Base-by-base conservation (phyloP, 2,113 vertebrate genomes). In the Alethe diademata region DNA sequence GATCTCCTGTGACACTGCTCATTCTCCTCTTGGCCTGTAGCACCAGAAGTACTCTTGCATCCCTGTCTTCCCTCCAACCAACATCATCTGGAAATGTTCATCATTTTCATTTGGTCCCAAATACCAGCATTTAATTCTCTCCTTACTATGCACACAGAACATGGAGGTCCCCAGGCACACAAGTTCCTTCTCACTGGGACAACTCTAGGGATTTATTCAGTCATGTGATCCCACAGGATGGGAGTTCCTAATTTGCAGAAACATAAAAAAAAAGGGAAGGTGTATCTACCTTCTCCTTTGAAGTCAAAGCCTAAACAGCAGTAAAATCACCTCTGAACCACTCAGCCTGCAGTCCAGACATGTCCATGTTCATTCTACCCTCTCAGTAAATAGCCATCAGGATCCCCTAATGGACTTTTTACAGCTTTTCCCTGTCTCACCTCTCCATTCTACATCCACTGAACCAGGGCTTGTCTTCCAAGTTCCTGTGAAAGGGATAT, bases 401-500 rank as follows among this genome's bases (percentile, higher is more conserved):
- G 48, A 85, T 48, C 82, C 53, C 84, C 36, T 50, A 29, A 9
- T 1, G 54, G 56, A 31, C 23, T 36, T 90, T 23, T 42, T 20
- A 19, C 5, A 74, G 70, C 33, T 20, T 66, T 66, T 74, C 65
- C 48, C 58, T 57, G 62, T 83, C 58, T 86, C 90, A 53, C 29
- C 47, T 62, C 0, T 0, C 35, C 5, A 0, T 53, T 61, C 61
- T 36, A 25, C 31, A 36, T 48, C 43, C 70, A 40, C 56, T 56
- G 62, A 87, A n/a, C 29, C 33, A 38, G 38, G 36, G 42, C 45
- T 76, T 8, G 3, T 54, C 29, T 60, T 88, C 74, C 56, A 56
- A 26, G 43, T 7, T 58, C 23, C 53, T 29, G 16, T 40, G 42
- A 45, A 57, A 60, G 35, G 47, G 28, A 20, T 43, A 42, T 23